Percentiles rank a stretch among this genome's conserved stretches.
Evolutionary conservation across 2,113 vertebrate genomes (phyloP).

Genomic region (Vireo altiloquus): DNA sequence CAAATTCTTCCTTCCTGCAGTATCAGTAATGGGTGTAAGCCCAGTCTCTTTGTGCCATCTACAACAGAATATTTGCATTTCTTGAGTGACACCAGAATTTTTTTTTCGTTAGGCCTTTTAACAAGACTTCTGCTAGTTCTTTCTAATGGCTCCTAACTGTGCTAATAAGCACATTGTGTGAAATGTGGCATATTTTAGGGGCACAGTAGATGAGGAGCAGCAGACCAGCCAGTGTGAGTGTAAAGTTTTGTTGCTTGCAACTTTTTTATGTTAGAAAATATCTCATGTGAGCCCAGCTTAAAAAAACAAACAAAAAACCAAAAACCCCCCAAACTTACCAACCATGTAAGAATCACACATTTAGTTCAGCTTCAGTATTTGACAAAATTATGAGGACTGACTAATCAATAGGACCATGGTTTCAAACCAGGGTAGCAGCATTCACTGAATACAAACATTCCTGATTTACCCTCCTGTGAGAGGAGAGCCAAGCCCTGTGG

Average conservation of each 20-base stretch:
- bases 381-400: background rate
- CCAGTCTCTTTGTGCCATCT: background rate
- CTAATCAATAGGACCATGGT: background rate
- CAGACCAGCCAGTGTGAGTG: background rate
- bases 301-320: background rate
- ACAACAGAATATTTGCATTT: background rate
- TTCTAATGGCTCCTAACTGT: constrained; percentile 4
- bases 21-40: background rate
- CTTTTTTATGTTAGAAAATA: background rate
- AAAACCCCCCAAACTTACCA: background rate
- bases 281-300: background rate
- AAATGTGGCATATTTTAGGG: constrained; percentile 3
- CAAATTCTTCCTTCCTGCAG: background rate
- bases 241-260: background rate
- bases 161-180: constrained; percentile 20
- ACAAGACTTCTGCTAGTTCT: background rate
- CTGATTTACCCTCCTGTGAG: background rate
- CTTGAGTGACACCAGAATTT: background rate
- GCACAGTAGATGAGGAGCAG: background rate
- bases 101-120: constrained; percentile 5
- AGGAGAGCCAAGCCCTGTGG: background rate
- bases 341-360: background rate
- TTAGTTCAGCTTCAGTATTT: background rate
- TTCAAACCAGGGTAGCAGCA: background rate
- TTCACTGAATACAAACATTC: background rate